These are phyloP conservation scores for Cisticola juncidis DNA, from an alignment of 2,113 vertebrate genomes.

Conservation along the genomic window DNA sequence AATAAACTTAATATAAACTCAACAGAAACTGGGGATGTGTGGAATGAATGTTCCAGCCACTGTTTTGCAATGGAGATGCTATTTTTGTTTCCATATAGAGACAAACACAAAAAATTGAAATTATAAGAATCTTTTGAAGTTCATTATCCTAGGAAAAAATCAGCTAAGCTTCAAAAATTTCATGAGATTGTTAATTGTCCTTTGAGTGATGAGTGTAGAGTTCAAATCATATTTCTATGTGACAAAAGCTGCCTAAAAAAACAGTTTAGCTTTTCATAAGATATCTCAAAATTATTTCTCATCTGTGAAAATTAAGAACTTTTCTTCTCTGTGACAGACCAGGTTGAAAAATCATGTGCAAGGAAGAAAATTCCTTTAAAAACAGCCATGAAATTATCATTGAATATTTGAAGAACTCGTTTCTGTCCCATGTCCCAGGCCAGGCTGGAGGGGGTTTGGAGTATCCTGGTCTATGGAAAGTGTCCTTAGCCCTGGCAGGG, in stretches of 20 bases:
- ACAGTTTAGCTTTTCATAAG: background rate
- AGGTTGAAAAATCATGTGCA: background rate
- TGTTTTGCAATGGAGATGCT: background rate
- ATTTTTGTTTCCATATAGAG: background rate
- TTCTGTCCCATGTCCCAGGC: background rate
- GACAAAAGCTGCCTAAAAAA: background rate
- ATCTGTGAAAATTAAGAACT: background rate
- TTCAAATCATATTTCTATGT: background rate
- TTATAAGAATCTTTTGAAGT: background rate
- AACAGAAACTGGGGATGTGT: background rate
- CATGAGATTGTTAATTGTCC: background rate
- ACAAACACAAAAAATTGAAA: background rate
- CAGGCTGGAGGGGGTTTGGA: background rate
- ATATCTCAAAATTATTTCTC: background rate
- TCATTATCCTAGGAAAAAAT: background rate
- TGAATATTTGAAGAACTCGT: background rate
- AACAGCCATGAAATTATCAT: background rate
- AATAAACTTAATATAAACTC: background rate
- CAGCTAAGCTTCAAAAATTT: background rate
- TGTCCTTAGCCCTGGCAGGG: no score
- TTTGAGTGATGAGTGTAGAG: background rate
- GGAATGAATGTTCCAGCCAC: background rate
- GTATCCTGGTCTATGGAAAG: background rate
- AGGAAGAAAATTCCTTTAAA: background rate
- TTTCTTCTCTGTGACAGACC: background rate